A percentile compares a stretch with the other conserved stretches of the same genome.
Conservation (phyloP, 2,888 invertebrate genomes). For the Calliopum simillimum region DNA sequence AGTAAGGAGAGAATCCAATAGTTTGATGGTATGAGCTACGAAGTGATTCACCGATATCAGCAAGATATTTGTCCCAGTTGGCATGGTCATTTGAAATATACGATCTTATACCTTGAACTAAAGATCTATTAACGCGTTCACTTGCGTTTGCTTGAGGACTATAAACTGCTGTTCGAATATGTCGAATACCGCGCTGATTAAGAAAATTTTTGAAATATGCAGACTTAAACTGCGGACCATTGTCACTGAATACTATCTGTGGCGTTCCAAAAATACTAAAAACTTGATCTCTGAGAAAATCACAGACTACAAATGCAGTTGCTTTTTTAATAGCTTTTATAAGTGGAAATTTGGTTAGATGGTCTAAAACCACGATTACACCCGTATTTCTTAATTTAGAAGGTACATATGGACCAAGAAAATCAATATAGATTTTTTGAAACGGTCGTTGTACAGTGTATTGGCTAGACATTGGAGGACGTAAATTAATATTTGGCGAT, state of each 20-base stretch:
- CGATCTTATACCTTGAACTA: slow-evolving; percentile 31
- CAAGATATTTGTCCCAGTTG: slow-evolving; percentile 29
- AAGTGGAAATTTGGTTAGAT: slow-evolving; percentile 33
- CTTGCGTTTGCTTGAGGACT: slow-evolving; percentile 40
- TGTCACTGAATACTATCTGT: slow-evolving; percentile 35
- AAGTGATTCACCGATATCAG: slow-evolving; percentile 33
- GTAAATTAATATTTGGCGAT: slow-evolving; percentile 25
- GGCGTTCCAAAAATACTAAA: slow-evolving; percentile 37
- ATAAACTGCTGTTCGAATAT: slow-evolving; percentile 39
- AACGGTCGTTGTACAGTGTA: too few relatives aligned
- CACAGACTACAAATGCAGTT: slow-evolving; percentile 24
- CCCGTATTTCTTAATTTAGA: slow-evolving; percentile 38
- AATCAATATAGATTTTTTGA: slow-evolving; percentile 31
- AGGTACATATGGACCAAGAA: slow-evolving; percentile 37
- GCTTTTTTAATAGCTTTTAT: slow-evolving; percentile 38
- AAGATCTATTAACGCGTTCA: slow-evolving; percentile 39
- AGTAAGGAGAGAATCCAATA: too few relatives aligned
- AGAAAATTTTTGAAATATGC: slow-evolving; percentile 33
- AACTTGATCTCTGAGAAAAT: slow-evolving; percentile 35
- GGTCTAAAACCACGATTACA: slow-evolving; percentile 37
- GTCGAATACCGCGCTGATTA: slow-evolving; percentile 31
- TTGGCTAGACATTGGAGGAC: slow-evolving; percentile 24
- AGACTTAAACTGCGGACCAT: slow-evolving; percentile 39
- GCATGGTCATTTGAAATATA: slow-evolving; percentile 33
- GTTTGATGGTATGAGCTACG: slow-evolving; percentile 31